Conservation (phyloP, 92 coral and sea anemone species). For the Heteractis magnifica region DNA sequence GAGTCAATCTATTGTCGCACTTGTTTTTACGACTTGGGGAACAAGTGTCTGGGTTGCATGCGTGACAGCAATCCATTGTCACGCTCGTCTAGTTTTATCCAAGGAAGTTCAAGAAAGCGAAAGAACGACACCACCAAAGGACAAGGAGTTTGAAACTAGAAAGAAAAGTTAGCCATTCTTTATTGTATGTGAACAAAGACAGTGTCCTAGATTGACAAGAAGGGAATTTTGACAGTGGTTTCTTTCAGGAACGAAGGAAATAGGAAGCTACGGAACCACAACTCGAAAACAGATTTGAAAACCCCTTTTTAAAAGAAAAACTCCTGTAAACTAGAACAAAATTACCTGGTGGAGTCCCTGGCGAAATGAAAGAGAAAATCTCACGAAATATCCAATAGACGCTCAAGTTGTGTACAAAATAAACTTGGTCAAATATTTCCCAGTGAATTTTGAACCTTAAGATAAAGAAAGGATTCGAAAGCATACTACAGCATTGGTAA, state of each 20-base stretch:
- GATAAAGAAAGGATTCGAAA: neutral
- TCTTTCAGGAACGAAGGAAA: neutral
- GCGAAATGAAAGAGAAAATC: neutral
- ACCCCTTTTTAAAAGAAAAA: neutral
- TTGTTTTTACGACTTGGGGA: slow-evolving; percentile 97
- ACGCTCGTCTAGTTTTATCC: slow-evolving; percentile 55
- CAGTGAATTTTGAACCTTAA: neutral
- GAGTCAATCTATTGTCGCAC: slow-evolving; percentile 93
- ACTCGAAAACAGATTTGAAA: neutral
- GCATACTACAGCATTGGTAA: neutral
- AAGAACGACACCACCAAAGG: slow-evolving; percentile 3
- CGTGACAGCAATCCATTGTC: slow-evolving; percentile 79
- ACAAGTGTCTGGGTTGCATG: slow-evolving; percentile 93
- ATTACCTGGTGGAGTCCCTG: neutral
- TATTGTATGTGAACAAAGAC: no score
- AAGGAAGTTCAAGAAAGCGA: slow-evolving; percentile 40
- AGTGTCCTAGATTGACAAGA: neutral
- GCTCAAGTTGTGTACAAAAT: neutral
- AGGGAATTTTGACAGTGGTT: neutral
- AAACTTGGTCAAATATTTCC: neutral
- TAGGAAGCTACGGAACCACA: neutral
- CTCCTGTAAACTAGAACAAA: neutral
- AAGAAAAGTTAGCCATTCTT: neutral
- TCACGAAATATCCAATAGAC: neutral
- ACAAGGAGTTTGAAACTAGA: slow-evolving; percentile 15